phyloP scores from a whole-genome alignment of 2,797 vertebrate species.

The Danio aesculapii region DNA sequence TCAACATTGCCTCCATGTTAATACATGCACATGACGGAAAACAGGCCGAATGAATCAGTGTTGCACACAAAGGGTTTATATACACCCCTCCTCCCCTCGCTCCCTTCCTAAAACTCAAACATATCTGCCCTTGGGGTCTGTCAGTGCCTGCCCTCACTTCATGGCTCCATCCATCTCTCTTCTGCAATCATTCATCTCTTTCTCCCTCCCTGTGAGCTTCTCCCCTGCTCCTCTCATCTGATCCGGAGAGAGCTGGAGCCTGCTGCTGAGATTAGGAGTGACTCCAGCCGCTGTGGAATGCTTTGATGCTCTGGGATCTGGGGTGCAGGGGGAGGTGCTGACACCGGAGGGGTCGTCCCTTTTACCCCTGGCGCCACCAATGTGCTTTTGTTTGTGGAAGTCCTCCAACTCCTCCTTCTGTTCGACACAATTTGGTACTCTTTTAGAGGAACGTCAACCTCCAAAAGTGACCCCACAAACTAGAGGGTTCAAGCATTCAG shows the following conservation, averaged over 20 bases:
- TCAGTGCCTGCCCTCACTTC: constrained; percentile 55
- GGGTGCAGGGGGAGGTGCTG: constrained; percentile 19
- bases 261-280: constrained; percentile 68
- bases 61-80: constrained; percentile 45
- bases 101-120: constrained; percentile 48
- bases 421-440: constrained; percentile 32
- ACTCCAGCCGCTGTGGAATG: constrained; percentile 73
- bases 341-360: constrained; percentile 40
- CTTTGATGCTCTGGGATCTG: constrained; percentile 58
- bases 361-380: constrained; percentile 46
- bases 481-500: not conserved
- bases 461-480: not conserved
- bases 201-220: constrained; percentile 52
- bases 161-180: constrained; percentile 60
- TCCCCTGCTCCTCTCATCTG: constrained; percentile 65
- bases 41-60: constrained; percentile 21
- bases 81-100: constrained; percentile 23
- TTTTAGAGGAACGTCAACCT: constrained; percentile 39
- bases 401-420: constrained; percentile 12
- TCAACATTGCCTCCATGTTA: constrained; percentile 9
- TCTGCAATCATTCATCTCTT: constrained; percentile 57
- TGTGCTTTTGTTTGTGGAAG: constrained; percentile 57
- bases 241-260: constrained; percentile 60
- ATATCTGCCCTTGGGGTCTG: constrained; percentile 54
- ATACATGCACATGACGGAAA: constrained; percentile 8